A percentile compares a stretch with the other conserved stretches of the same genome.
These are phyloP conservation scores for Nephrotoma guestfalica DNA, from an alignment of 2,888 invertebrate species.

Conservation along the genomic window DNA sequence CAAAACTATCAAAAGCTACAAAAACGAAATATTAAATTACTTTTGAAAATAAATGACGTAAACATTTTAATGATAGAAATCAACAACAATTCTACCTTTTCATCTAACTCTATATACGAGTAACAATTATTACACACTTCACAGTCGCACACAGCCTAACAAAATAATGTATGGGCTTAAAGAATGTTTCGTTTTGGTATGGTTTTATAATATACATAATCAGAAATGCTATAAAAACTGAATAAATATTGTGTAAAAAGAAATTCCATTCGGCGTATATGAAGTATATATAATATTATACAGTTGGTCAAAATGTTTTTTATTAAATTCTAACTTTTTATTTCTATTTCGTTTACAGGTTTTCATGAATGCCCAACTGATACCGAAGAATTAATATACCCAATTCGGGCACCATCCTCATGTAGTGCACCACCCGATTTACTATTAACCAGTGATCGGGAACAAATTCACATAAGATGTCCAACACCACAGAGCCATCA, in stretches of 20 bases:
- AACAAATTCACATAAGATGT: constrained; percentile 22
- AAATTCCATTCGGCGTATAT: not conserved
- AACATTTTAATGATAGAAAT: not conserved
- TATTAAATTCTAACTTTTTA: not conserved
- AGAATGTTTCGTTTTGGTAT: not conserved
- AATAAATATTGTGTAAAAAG: not conserved
- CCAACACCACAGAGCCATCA: constrained; percentile 19
- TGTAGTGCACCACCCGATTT: constrained; percentile 49
- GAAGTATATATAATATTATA: not conserved
- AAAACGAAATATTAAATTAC: not conserved
- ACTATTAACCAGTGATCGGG: constrained; percentile 40
- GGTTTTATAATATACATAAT: not conserved
- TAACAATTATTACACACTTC: not conserved
- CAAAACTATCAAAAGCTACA: not conserved
- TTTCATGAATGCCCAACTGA: constrained; percentile 51
- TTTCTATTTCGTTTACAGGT: constrained; percentile 33
- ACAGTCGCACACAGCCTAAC: not conserved
- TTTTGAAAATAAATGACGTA: not conserved
- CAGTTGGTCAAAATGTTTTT: not conserved
- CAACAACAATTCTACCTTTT: not conserved
- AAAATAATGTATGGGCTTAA: not conserved
- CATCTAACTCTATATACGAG: not conserved
- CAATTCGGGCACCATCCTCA: constrained; percentile 41
- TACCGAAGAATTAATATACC: constrained; percentile 53
- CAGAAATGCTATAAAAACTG: not conserved